Percentiles rank a stretch among this genome's conserved stretches.
phyloP scores from a whole-genome alignment of 1,140 invertebrate species.

The Drosophila saltans region DNA sequence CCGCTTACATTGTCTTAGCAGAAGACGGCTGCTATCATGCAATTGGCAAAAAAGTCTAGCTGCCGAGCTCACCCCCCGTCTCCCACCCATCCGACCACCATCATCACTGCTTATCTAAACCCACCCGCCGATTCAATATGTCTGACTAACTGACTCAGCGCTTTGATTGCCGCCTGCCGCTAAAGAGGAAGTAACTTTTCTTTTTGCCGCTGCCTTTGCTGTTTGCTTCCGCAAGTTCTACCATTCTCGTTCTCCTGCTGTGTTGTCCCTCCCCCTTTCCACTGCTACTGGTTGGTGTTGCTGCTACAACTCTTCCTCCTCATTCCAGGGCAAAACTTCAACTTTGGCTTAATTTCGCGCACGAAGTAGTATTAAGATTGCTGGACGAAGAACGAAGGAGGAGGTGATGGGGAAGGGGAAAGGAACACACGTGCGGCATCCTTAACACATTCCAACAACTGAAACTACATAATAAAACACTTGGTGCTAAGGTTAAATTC shows the following conservation, averaged over 20 bases:
- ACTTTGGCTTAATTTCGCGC: slow-evolving; percentile 79
- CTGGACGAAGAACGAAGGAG: background rate
- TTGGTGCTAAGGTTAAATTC: slow-evolving; percentile 78
- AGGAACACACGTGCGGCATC: slow-evolving; percentile 48
- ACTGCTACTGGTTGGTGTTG: too few species aligned
- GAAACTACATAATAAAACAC: slow-evolving; percentile 78
- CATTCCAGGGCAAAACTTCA: slow-evolving; percentile 48
- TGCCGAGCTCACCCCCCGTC: background rate
- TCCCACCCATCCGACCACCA: background rate
- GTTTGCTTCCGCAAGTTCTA: slow-evolving; percentile 60
- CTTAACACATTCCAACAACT: slow-evolving; percentile 66
- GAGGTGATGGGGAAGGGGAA: background rate
- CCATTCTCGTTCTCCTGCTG: background rate
- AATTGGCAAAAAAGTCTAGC: slow-evolving; percentile 51
- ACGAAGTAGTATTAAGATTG: slow-evolving; percentile 58
- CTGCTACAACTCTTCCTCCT: background rate
- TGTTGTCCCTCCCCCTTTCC: background rate
- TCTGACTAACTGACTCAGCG: slow-evolving; percentile 80
- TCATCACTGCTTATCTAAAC: slow-evolving; percentile 39
- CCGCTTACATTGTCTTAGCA: slow-evolving; percentile 68
- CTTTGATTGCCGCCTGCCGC: slow-evolving; percentile 68
- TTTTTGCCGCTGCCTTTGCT: slow-evolving; percentile 65
- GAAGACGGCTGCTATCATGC: slow-evolving; percentile 45
- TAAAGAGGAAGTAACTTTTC: slow-evolving; percentile 69
- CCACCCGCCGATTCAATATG: slow-evolving; percentile 68